Percentiles rank a stretch among this genome's conserved stretches.
Evolutionary conservation across 2,797 vertebrate species (phyloP).

Genomic region (Remorina albescens): DNA sequence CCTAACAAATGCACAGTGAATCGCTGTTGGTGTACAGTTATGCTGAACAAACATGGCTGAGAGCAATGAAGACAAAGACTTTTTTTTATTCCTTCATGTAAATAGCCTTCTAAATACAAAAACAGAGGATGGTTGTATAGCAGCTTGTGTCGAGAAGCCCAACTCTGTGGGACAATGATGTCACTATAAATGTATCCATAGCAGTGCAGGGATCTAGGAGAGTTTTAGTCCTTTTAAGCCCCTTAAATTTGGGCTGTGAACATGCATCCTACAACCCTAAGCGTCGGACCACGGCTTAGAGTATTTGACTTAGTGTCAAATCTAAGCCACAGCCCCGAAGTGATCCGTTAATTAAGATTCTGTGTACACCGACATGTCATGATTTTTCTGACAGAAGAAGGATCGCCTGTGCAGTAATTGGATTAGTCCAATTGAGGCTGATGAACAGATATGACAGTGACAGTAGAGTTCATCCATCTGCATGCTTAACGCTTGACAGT

Average conservation of each 20-base stretch:
- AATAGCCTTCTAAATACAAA: constrained; percentile 78
- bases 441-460: constrained; percentile 76
- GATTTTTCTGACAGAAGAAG: constrained; percentile 80
- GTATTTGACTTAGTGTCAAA: constrained; percentile 71
- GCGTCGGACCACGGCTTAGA: constrained; percentile 64
- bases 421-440: constrained; percentile 76
- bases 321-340: constrained; percentile 63
- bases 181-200: constrained; percentile 85
- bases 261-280: constrained; percentile 74
- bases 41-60: constrained; percentile 61
- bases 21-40: constrained; percentile 50
- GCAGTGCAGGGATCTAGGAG: constrained; percentile 78
- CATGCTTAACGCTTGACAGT: constrained; percentile 66
- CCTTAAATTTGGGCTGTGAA: constrained; percentile 71
- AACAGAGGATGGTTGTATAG: constrained; percentile 75
- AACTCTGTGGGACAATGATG: constrained; percentile 85
- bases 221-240: constrained; percentile 76
- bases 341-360: constrained; percentile 75
- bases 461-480: constrained; percentile 73
- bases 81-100: constrained; percentile 81
- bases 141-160: constrained; percentile 74
- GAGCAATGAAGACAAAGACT: constrained; percentile 65
- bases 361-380: constrained; percentile 76
- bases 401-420: constrained; percentile 78
- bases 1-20: constrained; percentile 51